These are phyloP conservation scores for Smittia aterrima DNA, from an alignment of 2,888 invertebrate genomes.

Conservation along the genomic window DNA sequence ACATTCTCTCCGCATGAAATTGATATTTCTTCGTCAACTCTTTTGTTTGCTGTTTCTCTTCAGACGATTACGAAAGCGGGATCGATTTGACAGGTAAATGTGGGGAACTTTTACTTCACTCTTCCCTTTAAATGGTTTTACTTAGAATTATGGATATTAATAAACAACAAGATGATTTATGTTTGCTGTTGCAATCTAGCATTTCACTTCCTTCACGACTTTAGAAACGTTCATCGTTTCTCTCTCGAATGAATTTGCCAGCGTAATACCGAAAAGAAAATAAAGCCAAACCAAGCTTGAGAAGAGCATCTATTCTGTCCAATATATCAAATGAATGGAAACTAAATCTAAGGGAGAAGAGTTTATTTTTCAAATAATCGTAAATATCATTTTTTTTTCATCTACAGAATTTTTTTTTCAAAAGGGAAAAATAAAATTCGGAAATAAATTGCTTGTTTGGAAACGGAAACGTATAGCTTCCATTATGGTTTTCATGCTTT, in stretches of 20 bases:
- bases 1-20: no score
- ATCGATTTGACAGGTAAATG: no score
- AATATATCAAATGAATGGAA: conserved; percentile 15
- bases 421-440: not conserved
- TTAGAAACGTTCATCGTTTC: not conserved
- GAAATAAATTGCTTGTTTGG: conserved; percentile 22
- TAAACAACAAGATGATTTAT: conserved; percentile 22
- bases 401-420: not conserved
- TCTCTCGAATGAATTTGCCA: not conserved
- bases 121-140: no score
- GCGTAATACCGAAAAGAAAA: not conserved
- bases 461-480: not conserved
- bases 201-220: not conserved
- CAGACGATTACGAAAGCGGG: no score
- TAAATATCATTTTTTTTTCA: conserved; percentile 29
- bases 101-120: no score
- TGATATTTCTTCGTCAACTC: no score
- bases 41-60: no score
- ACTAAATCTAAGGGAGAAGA: conserved; percentile 22
- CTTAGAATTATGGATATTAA: no score
- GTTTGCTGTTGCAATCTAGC: not conserved
- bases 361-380: conserved; percentile 37
- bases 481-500: not conserved
- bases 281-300: not conserved
- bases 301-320: not conserved